phyloP scores from a whole-genome alignment of 1,140 invertebrate genomes.

The Drosophila pachea region DNA sequence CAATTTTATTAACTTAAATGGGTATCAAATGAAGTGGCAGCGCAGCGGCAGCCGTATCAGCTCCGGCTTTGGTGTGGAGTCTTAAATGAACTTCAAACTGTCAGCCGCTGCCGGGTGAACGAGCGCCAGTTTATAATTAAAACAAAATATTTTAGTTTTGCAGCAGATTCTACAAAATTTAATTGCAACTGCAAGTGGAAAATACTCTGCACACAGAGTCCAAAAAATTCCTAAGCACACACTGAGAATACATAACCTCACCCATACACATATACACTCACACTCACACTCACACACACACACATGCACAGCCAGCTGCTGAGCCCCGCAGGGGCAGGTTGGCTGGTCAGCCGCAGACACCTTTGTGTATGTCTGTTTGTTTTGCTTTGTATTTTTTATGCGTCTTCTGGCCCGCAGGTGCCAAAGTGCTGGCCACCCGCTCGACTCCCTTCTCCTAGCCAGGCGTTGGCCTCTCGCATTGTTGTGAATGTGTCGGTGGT shows the following conservation, averaged over 20 bases:
- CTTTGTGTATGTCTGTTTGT: slow-evolving; percentile 3
- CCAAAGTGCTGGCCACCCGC: neutral
- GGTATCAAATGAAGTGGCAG: slow-evolving; percentile 54
- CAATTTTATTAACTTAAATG: slow-evolving; percentile 58
- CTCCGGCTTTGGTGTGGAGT: slow-evolving; percentile 9
- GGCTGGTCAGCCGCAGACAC: slow-evolving; percentile 10
- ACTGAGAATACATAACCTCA: no score
- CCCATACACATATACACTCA: slow-evolving; percentile 3
- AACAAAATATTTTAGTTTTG: slow-evolving; percentile 62
- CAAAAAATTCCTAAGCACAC: slow-evolving; percentile 6
- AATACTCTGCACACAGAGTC: slow-evolving; percentile 1
- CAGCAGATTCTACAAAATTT: slow-evolving; percentile 35
- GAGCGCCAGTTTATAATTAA: slow-evolving; percentile 56
- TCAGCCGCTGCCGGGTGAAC: slow-evolving; percentile 21
- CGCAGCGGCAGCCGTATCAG: neutral
- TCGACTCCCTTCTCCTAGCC: neutral
- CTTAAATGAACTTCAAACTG: slow-evolving; percentile 41
- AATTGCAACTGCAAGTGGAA: slow-evolving; percentile 47
- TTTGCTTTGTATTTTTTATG: slow-evolving; percentile 11
- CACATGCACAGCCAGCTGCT: neutral
- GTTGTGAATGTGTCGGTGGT: slow-evolving; percentile 37
- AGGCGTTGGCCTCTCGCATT: neutral
- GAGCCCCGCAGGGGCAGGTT: neutral
- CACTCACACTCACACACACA: slow-evolving; percentile 7
- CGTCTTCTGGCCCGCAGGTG: slow-evolving; percentile 22